phyloP scores from a whole-genome alignment of 2,888 invertebrate species.

The Cristatella mucedo region DNA sequence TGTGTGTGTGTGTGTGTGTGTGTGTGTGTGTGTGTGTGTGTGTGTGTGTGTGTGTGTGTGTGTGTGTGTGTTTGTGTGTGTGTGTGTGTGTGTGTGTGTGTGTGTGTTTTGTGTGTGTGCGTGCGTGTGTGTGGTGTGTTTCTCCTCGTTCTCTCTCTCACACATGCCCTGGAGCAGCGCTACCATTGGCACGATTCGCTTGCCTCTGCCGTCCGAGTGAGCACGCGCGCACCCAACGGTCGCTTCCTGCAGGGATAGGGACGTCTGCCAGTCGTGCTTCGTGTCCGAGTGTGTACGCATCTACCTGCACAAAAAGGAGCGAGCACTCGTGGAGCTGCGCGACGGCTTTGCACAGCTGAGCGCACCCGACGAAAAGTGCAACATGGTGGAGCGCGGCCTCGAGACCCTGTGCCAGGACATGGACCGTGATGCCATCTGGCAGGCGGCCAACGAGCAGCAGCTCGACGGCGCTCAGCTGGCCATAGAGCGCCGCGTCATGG shows the following conservation, averaged over 20 bases:
- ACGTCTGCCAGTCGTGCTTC: conserved; percentile 56
- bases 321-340: conserved; percentile 56
- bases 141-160: too few relatives aligned
- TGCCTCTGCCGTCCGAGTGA: too few relatives aligned
- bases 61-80: too few relatives aligned
- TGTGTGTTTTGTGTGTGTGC: too few relatives aligned
- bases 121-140: too few relatives aligned
- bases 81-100: too few relatives aligned
- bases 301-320: conserved; percentile 63
- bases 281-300: conserved; percentile 59
- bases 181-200: too few relatives aligned
- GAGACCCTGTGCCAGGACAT: conserved; percentile 35
- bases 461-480: conserved; percentile 61
- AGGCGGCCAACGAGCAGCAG: conserved; percentile 21
- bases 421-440: conserved; percentile 37
- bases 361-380: conserved; percentile 69
- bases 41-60: too few relatives aligned
- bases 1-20: too few relatives aligned
- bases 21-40: too few relatives aligned
- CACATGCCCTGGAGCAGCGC: too few relatives aligned
- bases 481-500: conserved; percentile 78
- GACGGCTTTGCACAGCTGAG: conserved; percentile 61
- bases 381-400: conserved; percentile 58
- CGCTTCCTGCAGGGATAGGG: conserved; percentile 47
- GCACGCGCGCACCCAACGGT: too few relatives aligned